phyloP scores from a whole-genome alignment of 2,888 invertebrate genomes.

The Papilio protenor region DNA sequence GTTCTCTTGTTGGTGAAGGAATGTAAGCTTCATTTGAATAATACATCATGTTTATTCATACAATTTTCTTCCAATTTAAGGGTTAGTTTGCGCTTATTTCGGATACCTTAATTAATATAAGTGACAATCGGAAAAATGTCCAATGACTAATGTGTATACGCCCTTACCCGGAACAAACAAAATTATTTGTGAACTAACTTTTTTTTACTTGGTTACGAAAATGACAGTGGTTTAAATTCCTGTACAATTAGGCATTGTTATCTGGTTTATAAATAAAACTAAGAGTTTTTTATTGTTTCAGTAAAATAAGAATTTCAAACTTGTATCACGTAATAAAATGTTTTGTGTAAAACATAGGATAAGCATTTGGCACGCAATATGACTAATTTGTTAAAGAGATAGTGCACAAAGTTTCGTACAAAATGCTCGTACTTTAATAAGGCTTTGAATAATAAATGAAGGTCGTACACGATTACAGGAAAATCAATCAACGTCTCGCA shows the following conservation, averaged over 20 bases:
- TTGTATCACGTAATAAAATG: not conserved
- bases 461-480: conserved; percentile 59
- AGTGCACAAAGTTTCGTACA: not conserved
- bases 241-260: no score
- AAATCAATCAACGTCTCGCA: conserved; percentile 67
- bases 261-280: no score
- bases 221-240: no score
- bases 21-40: conserved; percentile 6
- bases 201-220: not conserved
- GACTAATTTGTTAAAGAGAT: not conserved
- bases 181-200: not conserved
- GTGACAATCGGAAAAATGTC: no score
- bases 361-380: not conserved
- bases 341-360: not conserved
- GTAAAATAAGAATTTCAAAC: not conserved
- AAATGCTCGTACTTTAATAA: not conserved
- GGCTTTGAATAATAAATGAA: conserved; percentile 63
- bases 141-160: no score
- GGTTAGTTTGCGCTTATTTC: not conserved
- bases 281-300: no score
- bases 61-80: not conserved
- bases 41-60: not conserved
- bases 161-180: no score
- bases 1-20: not conserved
- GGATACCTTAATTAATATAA: no score